Evolutionary conservation across 2,113 vertebrate species (phyloP).

Genomic region (Phoenicopterus ruber): DNA sequence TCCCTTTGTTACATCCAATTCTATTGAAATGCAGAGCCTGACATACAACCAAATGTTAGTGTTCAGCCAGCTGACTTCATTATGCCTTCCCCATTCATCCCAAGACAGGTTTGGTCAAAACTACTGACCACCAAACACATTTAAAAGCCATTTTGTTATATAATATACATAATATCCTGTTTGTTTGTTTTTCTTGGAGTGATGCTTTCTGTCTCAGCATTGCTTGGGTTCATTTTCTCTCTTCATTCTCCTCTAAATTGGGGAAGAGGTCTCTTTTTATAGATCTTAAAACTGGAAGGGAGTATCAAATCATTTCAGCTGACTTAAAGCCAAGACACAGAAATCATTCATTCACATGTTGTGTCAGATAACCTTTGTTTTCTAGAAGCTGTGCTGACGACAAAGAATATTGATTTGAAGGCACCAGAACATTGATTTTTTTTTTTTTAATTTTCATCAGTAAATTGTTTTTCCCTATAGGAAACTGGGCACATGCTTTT

Average conservation of each 20-base stretch:
- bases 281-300: neutral
- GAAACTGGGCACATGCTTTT: neutral
- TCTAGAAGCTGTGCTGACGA: neutral
- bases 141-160: neutral
- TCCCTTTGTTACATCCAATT: neutral
- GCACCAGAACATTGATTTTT: neutral
- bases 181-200: neutral
- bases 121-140: neutral
- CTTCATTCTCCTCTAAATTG: neutral
- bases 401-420: neutral
- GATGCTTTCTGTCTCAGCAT: neutral
- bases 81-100: neutral
- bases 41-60: neutral
- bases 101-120: neutral
- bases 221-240: neutral
- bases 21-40: neutral
- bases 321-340: neutral
- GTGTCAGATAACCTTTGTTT: neutral
- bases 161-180: too few species aligned
- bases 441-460: neutral
- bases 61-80: neutral
- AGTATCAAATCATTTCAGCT: neutral
- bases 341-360: neutral
- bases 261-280: neutral
- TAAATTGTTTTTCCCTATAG: neutral